Evolutionary conservation across 2,113 vertebrate species (phyloP), one percentile per base, ranked within the genome.

Genomic region (Triplophysa rosa): DNA sequence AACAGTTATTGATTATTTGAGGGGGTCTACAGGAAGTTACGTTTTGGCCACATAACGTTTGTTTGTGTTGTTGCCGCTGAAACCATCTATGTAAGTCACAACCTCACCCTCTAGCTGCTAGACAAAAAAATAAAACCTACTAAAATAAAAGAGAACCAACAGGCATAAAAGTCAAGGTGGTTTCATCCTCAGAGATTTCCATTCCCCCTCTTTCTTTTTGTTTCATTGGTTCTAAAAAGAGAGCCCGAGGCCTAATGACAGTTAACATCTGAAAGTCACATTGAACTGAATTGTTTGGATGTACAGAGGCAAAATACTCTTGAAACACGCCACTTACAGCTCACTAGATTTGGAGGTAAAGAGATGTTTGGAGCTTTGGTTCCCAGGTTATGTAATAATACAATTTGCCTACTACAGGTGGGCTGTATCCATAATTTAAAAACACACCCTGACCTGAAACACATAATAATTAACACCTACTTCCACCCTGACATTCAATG

Each of bases 391-490:
- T 21, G 40, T 56, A 49, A 11, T 49, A 14, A 69, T 37, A 49
- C 58, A 69, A 62, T 69, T 54, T 69, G 19, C 40, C 47, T 24
- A 37, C 13, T 62, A 63, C 77, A 52, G 10, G 54, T 64, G 2
- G 24, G 61, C 24, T 14, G 5, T 67, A 54, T 52, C 21, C n/a
- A 40, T 52, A 49, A 45, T 21, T 59, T 26, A 58, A 72, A 37
- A 67, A 66, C 16, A 62, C 16, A 26, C 16, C 17, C 24, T 26
- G 26, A 14, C 5, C 33, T 37, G 33, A 70, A 19, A 56, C 63
- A 67, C 64, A 49, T 52, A 80, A 76, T 42, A 76, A 66, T 69
- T 21, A 63, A 63, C 66, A 58, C 58, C 49, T 52, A 81, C 73
- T 49, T 67, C 37, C 65, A 68, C 40, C 52, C 40, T 62, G 19